Percentiles rank a stretch among this genome's conserved stretches.
Evolutionary conservation across 2,888 invertebrate genomes (phyloP).

Genomic region (Acheta domesticus): DNA sequence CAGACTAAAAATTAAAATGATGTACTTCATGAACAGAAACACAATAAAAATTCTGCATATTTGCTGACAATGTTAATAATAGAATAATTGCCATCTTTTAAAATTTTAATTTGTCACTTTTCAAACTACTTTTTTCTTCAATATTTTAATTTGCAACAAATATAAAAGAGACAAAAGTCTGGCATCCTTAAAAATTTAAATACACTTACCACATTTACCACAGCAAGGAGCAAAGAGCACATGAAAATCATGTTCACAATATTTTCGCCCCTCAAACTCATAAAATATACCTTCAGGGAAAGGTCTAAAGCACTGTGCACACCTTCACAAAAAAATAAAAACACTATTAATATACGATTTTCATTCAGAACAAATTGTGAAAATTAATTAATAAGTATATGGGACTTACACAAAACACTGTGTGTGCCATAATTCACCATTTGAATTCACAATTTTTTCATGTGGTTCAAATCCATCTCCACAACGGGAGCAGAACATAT

Average conservation of each 20-base stretch:
- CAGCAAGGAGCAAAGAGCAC: constrained; percentile 92
- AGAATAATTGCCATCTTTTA: too few species aligned
- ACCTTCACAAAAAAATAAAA: constrained; percentile 58
- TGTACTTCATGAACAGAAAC: too few species aligned
- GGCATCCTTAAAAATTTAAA: not conserved
- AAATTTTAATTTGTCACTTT: too few species aligned
- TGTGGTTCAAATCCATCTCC: constrained; percentile 93
- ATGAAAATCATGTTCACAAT: constrained; percentile 98
- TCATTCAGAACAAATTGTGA: not conserved
- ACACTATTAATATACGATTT: not conserved
- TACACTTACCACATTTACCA: constrained; percentile 65
- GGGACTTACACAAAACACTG: constrained; percentile 96
- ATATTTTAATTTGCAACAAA: too few species aligned
- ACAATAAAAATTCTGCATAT: too few species aligned
- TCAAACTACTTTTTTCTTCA: too few species aligned
- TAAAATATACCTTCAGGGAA: constrained; percentile 98
- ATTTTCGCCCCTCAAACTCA: constrained; percentile 98
- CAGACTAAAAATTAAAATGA: too few species aligned
- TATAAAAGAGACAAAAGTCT: too few species aligned
- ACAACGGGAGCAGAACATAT: constrained; percentile 93
- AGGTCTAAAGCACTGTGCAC: constrained; percentile 97
- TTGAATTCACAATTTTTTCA: constrained; percentile 98
- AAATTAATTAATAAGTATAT: not conserved
- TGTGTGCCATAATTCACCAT: constrained; percentile 97
- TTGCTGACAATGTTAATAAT: too few species aligned